Evolutionary conservation across 2,888 invertebrate genomes (phyloP).

Genomic region (Coleophora flavipennella): DNA sequence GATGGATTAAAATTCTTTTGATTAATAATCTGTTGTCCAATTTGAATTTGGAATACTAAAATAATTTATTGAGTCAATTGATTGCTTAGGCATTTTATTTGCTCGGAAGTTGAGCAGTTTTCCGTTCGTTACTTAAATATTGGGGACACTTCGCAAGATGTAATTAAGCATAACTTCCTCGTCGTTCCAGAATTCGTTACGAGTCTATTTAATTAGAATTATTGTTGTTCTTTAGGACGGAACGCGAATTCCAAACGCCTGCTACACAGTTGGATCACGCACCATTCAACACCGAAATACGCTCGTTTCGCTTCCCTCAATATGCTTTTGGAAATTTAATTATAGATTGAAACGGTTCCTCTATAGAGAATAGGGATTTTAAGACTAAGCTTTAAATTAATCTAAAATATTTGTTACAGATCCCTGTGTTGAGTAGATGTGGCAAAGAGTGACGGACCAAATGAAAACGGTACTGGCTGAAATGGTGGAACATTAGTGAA

Average conservation of each 20-base stretch:
- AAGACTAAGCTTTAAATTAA: too few relatives aligned
- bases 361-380: too few relatives aligned
- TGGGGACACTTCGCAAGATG: too few relatives aligned
- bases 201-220: conserved; percentile 40
- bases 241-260: conserved; percentile 17
- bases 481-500: conserved; percentile 13
- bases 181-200: conserved; percentile 17
- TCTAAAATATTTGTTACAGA: conserved; percentile 35
- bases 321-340: conserved; percentile 28
- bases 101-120: too few relatives aligned
- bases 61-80: too few relatives aligned
- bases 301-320: conserved; percentile 25
- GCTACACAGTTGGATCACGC: conserved; percentile 41
- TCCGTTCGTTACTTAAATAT: too few relatives aligned
- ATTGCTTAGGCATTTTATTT: too few relatives aligned
- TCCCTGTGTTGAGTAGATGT: conserved; percentile 19
- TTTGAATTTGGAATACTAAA: too few relatives aligned
- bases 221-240: conserved; percentile 36
- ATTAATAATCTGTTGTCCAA: too few relatives aligned
- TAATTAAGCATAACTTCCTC: too few relatives aligned
- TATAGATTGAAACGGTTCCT: conserved; percentile 14
- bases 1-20: too few relatives aligned
- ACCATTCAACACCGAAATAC: conserved; percentile 33
- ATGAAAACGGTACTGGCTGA: conserved; percentile 18
- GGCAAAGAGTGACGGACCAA: conserved; percentile 21